Evolutionary conservation across 2,797 vertebrate species (phyloP), one percentile per base, ranked within the genome.

Genomic region (Enteromius viviparus): DNA sequence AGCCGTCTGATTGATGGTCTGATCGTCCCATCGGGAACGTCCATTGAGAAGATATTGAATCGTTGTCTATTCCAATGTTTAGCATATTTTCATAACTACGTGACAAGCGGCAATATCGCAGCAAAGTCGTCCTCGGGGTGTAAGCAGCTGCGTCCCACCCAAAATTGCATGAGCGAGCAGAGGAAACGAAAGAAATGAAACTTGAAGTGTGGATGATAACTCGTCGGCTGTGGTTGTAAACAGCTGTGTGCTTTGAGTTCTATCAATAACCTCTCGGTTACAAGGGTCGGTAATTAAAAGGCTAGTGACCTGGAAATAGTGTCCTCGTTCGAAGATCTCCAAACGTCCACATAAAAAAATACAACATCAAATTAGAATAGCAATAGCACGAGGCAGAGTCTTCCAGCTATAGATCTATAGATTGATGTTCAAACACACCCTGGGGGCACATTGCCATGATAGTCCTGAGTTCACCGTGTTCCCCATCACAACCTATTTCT

Each of bases 231-330:
- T 15, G 45, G 77, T 81, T 82, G 71, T 65, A 83, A 78, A 81
- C 81, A 76, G 76, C 86, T 83, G 83, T 82, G 72, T 84, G 83
- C 84, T 83, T 32, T 7, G 37, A 81, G 92, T 92, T 93, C 93
- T 94, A 95, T 95, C 95, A 92, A 96, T 96, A 95, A 94, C 94
- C 94, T 94, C 94, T 90, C 92, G 92, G 93, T 94, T 95, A 93
- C 93, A 95, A 95, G 94, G 93, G 58, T 91, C 92, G 94, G 94
- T 95, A 96, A 96, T 96, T 96, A 96, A 96, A 96, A 95, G 94
- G 94, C 95, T 94, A 93, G 91, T 93, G 95, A 95, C 96, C 95
- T 95, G 94, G 95, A 96, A 96, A 96, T 93, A 89, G 80, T 89
- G 92, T 90, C 93, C 94, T 94, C 91, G 92, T 93, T 95, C 93